These are phyloP conservation scores for Alfaro cultratus DNA, from an alignment of 2,797 vertebrate genomes.

Conservation along the genomic window DNA sequence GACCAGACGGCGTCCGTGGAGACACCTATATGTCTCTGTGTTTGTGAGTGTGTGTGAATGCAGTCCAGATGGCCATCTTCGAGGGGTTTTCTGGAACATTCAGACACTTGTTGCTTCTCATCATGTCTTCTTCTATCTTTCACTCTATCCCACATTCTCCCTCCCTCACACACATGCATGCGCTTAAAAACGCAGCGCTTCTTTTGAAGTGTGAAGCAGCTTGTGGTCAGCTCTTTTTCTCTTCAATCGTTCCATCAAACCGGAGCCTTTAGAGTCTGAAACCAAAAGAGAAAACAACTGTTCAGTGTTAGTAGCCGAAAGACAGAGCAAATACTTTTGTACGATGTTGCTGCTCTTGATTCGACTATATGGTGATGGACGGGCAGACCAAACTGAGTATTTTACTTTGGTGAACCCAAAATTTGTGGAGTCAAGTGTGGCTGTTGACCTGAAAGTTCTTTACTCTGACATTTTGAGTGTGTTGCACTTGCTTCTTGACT, in stretches of 20 bases:
- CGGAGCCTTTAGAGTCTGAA: conserved; percentile 60
- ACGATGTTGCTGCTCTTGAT: conserved; percentile 12
- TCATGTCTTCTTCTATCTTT: conserved; percentile 54
- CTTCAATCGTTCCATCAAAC: conserved; percentile 59
- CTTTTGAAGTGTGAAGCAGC: conserved; percentile 79
- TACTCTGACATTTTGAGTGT: conserved; percentile 21
- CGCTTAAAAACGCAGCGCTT: conserved; percentile 40
- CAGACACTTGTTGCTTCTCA: conserved; percentile 77
- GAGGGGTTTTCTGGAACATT: conserved; percentile 78
- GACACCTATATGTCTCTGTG: conserved; percentile 48
- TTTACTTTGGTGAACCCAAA: conserved; percentile 24
- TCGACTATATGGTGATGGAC: conserved; percentile 20
- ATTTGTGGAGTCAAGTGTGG: conserved; percentile 34
- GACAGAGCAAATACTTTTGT: conserved; percentile 25
- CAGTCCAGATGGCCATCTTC: conserved; percentile 75
- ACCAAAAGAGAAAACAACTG: conserved; percentile 58
- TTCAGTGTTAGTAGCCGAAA: conserved; percentile 26
- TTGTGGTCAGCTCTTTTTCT: conserved; percentile 73
- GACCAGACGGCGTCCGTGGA: conserved; percentile 63
- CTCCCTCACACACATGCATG: conserved; percentile 28
- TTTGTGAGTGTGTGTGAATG: conserved; percentile 32
- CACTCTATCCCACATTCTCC: conserved; percentile 12
- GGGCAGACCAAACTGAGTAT: conserved; percentile 28
- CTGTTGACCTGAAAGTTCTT: conserved; percentile 32
- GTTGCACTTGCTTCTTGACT: conserved; percentile 10